Evolutionary conservation across 2,797 vertebrate genomes (phyloP).

Genomic region (Amazona finschi): DNA sequence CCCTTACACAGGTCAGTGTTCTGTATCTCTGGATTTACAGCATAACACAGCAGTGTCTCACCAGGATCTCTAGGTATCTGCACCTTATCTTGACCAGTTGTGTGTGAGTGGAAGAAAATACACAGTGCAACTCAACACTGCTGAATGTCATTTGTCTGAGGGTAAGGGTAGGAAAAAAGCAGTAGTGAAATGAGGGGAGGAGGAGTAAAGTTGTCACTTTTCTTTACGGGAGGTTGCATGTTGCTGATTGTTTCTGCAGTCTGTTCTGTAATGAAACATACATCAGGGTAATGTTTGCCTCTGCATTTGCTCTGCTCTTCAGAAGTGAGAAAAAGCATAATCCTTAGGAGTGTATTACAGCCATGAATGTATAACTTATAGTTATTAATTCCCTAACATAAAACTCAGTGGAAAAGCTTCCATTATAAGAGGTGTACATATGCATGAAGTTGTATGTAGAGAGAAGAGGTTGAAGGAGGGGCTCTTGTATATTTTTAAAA

Average conservation of each 20-base stretch:
- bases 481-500: neutral
- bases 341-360: neutral
- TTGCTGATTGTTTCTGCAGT: neutral
- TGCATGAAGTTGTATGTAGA: neutral
- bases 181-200: neutral
- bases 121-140: neutral
- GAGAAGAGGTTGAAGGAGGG: neutral
- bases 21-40: neutral
- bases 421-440: neutral
- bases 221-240: neutral
- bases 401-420: neutral
- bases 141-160: neutral
- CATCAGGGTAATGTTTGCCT: neutral
- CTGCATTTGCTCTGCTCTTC: neutral
- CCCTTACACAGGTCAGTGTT: neutral
- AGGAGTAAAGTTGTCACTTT: neutral
- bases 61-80: neutral
- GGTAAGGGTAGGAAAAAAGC: neutral
- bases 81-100: neutral
- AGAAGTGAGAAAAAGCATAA: neutral
- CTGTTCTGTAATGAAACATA: neutral
- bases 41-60: neutral
- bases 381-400: neutral
- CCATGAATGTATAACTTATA: neutral
- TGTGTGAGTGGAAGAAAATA: neutral